These are phyloP conservation scores for Eurytemora carolleeae DNA, from an alignment of 1,140 invertebrate species.

Conservation along the genomic window DNA sequence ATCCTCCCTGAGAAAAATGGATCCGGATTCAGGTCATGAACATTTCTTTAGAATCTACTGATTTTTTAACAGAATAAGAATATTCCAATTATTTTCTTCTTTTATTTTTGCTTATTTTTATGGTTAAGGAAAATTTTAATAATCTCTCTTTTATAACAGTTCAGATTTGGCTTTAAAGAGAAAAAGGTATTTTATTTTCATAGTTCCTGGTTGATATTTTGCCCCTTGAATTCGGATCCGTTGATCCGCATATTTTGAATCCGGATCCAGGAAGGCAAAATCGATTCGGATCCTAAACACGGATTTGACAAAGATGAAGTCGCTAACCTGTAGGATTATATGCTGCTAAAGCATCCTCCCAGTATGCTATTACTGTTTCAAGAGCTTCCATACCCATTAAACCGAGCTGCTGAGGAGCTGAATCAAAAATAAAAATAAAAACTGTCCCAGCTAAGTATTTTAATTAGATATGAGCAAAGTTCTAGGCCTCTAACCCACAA, in stretches of 20 bases:
- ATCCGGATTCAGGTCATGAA: too few species aligned
- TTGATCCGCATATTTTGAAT: too few species aligned
- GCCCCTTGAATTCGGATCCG: too few species aligned
- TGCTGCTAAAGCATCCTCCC: slow-evolving; percentile 66
- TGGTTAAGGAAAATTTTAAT: too few species aligned
- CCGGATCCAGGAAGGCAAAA: not conserved
- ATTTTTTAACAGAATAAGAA: too few species aligned
- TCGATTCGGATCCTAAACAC: not conserved
- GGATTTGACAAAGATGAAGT: not conserved
- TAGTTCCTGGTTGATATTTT: too few species aligned
- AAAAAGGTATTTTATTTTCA: not conserved
- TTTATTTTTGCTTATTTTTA: too few species aligned
- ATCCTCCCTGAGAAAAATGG: too few species aligned
- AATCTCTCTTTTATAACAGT: not conserved
- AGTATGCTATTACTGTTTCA: slow-evolving; percentile 67
- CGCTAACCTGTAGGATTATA: slow-evolving; percentile 33
- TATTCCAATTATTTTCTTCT: too few species aligned
- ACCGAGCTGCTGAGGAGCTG: slow-evolving; percentile 17
- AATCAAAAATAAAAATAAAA: not conserved
- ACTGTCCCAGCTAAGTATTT: not conserved
- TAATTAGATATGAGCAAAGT: not conserved
- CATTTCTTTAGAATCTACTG: too few species aligned
- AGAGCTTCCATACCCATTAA: slow-evolving; percentile 62
- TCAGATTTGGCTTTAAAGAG: not conserved
- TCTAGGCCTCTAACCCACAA: not conserved